Percentiles rank a stretch among this genome's conserved stretches.
phyloP scores from a whole-genome alignment of 2,797 vertebrate genomes.

The Microctenopoma steveboyesi region DNA sequence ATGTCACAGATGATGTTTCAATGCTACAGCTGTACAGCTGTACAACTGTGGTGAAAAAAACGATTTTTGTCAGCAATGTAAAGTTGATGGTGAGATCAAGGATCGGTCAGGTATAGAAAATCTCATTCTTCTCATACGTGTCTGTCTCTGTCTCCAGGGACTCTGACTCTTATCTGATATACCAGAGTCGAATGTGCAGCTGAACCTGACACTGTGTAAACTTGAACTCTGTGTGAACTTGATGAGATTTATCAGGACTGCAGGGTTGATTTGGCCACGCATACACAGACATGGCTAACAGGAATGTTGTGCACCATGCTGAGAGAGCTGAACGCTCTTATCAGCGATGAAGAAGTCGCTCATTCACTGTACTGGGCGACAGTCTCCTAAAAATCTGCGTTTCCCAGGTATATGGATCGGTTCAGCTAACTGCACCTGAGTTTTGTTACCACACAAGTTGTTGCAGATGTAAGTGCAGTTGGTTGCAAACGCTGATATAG shows the following conservation, averaged over 20 bases:
- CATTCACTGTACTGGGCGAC: too few relatives aligned
- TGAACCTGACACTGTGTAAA: slow-evolving; percentile 30
- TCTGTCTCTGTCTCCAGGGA: not conserved
- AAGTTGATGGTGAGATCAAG: not conserved
- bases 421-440: too few relatives aligned
- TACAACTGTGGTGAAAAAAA: too few relatives aligned
- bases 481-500: too few relatives aligned
- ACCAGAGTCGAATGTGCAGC: slow-evolving; percentile 31
- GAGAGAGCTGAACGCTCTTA: not conserved
- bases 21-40: too few relatives aligned
- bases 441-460: too few relatives aligned
- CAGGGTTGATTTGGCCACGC: not conserved
- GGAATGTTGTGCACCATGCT: not conserved
- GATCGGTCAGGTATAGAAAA: not conserved
- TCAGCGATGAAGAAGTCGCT: too few relatives aligned
- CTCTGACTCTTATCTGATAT: slow-evolving; percentile 14
- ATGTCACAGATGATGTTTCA: too few relatives aligned
- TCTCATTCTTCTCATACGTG: not conserved
- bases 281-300: slow-evolving; percentile 1
- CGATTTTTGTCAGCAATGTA: not conserved
- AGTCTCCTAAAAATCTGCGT: too few relatives aligned
- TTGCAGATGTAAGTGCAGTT: too few relatives aligned
- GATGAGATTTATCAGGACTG: slow-evolving; percentile 14
- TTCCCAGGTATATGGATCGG: too few relatives aligned
- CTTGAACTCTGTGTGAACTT: slow-evolving; percentile 45